Base-by-base conservation (phyloP, 2,113 vertebrate genomes). In the Azemiops feae region DNA sequence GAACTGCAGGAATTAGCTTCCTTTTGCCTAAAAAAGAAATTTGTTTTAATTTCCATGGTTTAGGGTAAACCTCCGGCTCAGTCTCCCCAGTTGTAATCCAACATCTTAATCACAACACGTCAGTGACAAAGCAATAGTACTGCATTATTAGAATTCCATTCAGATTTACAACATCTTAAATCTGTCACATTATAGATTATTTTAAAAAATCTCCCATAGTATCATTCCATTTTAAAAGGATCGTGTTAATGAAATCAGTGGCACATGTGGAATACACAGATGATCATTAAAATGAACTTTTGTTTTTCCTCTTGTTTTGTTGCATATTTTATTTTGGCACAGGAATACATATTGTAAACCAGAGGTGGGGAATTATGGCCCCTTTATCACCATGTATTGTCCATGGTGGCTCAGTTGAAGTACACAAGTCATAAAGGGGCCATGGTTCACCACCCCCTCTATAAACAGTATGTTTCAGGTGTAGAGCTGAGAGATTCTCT, bases 261-360 rank as follows among this genome's bases (percentile, higher is more conserved):
- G 45, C 30, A 23, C 50, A 58, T 52, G 22, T 58, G 74, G 43
- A 86, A 23, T 45, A 52, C 0, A 39, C 6, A 81, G 74, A 22
- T 39, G 69, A 39, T 81, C 30, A 10, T n/a, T 43, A 64, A 90
- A 58, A 85, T 1, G 3, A 90, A 43, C 54, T 85, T 47, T 54
- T 12, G 3, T 89, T 23, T 60, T 89, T 39, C 18, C 50, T 54
- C 88, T 55, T 93, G 23, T 90, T 89, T 92, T 58, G 53, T 89
- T 89, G 88, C 43, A 34, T 89, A 92, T 89, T 85, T 87, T 85
- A 93, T 93, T 93, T 90, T 93, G 89, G 92, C 89, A 90, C 88
- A 52, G 55, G 16, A 47, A 90, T 18, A 43, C 27, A 55, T 90
- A 86, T 89, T 90, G 55, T 90, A 43, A 69, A 69, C 11, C 4